Percentiles rank a stretch among this genome's conserved stretches.
These are phyloP conservation scores for Gila orcuttii DNA, from an alignment of 2,113 vertebrate species.

Conservation along the genomic window DNA sequence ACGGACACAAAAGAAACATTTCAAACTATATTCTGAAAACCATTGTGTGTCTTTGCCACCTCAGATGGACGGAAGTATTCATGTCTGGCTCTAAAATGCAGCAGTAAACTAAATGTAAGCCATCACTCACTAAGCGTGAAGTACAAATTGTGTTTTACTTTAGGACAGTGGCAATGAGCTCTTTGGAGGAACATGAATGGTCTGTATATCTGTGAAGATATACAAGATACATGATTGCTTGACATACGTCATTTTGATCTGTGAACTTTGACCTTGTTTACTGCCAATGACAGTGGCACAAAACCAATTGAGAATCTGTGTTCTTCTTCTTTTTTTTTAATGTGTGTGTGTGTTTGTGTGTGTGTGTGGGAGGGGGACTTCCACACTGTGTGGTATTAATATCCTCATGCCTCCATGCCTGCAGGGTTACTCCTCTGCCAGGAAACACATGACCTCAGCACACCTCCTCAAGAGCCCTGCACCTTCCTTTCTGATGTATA, in stretches of 20 bases:
- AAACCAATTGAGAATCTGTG: background rate
- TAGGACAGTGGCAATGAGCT: background rate
- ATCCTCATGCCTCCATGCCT: slow-evolving; percentile 54
- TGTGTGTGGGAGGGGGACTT: slow-evolving; percentile 56
- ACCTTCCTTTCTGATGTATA: slow-evolving; percentile 35
- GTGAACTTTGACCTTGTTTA: slow-evolving; percentile 32
- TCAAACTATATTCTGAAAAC: slow-evolving; percentile 13
- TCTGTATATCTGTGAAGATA: background rate
- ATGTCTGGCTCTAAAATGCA: background rate
- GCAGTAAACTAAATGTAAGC: background rate
- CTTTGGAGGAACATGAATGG: background rate
- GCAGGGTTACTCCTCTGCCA: slow-evolving; percentile 52
- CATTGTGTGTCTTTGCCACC: background rate
- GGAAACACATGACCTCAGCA: slow-evolving; percentile 57
- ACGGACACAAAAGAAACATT: slow-evolving; percentile 31
- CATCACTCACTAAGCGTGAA: background rate
- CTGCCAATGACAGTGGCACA: background rate
- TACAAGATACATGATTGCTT: background rate
- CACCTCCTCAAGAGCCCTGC: slow-evolving; percentile 43
- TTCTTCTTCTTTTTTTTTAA: slow-evolving; percentile 32
- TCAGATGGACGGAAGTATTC: background rate
- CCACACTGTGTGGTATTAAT: slow-evolving; percentile 58
- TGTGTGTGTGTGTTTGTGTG: slow-evolving; percentile 45
- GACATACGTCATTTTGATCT: background rate
- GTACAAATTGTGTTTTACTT: background rate